phyloP scores from a whole-genome alignment of 35 echinoderm and acorn worm species.

The Apostichopus parvimensis region DNA sequence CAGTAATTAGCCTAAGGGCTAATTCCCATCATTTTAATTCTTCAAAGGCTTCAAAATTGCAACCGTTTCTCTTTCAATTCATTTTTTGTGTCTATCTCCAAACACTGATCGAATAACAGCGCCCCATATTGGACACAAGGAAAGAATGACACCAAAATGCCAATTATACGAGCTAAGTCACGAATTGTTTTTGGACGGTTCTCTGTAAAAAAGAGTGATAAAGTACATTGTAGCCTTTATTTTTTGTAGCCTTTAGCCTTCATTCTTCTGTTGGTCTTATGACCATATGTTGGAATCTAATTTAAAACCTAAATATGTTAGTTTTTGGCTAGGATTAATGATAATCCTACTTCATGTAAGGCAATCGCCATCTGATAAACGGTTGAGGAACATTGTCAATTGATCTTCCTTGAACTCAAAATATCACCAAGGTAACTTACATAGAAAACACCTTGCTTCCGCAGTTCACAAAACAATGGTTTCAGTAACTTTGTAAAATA shows the following conservation, averaged over 20 bases:
- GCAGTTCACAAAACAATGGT: slow-evolving; percentile 45
- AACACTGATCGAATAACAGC: background rate
- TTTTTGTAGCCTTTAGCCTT: background rate
- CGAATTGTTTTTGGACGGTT: background rate
- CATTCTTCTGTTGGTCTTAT: background rate
- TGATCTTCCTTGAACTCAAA: background rate
- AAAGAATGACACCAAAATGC: background rate
- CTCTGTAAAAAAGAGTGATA: background rate
- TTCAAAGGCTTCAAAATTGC: slow-evolving; percentile 12
- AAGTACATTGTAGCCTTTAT: too few species aligned
- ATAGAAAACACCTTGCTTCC: slow-evolving; percentile 14
- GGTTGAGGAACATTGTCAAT: background rate
- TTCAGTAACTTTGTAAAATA: slow-evolving; percentile 68
- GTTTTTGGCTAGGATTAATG: slow-evolving; percentile 4
- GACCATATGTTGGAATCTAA: slow-evolving; percentile 17
- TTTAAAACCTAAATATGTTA: slow-evolving; percentile 38
- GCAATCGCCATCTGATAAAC: background rate
- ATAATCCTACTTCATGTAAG: slow-evolving; percentile 39
- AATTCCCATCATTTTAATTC: slow-evolving; percentile 28
- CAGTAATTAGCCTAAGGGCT: background rate
- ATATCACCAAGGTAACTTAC: slow-evolving; percentile 42
- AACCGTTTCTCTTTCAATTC: background rate
- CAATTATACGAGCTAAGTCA: slow-evolving; percentile 25
- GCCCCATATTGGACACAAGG: slow-evolving; percentile 15
- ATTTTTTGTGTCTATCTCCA: slow-evolving; percentile 19